phyloP scores from a whole-genome alignment of 2,113 vertebrate genomes.

The Aix galericulata region DNA sequence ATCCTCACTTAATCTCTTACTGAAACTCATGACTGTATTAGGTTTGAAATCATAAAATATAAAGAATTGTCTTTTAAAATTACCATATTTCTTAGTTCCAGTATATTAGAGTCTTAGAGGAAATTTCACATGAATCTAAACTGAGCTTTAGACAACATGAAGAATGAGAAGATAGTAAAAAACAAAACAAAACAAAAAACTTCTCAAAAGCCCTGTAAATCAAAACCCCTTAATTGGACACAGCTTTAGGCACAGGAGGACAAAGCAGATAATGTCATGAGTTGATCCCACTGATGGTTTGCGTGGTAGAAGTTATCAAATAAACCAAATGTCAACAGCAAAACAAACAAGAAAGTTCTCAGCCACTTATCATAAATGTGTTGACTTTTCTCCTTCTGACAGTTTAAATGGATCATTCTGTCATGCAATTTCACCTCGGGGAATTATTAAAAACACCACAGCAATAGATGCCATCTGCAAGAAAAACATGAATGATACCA shows the following conservation, averaged over 20 bases:
- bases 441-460: slow-evolving; percentile 18
- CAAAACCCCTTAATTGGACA: not conserved
- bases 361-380: not conserved
- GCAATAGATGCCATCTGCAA: not conserved
- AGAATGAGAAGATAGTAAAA: not conserved
- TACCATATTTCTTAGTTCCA: not conserved
- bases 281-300: rapidly evolving
- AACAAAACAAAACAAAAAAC: too few species aligned
- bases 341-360: not conserved
- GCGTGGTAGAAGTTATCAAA: not conserved
- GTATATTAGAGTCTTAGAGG: not conserved
- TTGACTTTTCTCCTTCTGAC: slow-evolving; percentile 24
- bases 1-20: not conserved
- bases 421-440: slow-evolving; percentile 8
- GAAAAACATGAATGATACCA: not conserved
- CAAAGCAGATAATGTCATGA: not conserved
- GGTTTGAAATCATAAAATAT: not conserved
- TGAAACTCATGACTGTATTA: not conserved
- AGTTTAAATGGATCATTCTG: slow-evolving; percentile 21
- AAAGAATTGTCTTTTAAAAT: not conserved
- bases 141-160: not conserved
- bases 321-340: not conserved
- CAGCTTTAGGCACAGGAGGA: not conserved
- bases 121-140: not conserved
- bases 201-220: not conserved